Evolutionary conservation across 2,797 vertebrate species (phyloP).

Genomic region (Chelmon rostratus): DNA sequence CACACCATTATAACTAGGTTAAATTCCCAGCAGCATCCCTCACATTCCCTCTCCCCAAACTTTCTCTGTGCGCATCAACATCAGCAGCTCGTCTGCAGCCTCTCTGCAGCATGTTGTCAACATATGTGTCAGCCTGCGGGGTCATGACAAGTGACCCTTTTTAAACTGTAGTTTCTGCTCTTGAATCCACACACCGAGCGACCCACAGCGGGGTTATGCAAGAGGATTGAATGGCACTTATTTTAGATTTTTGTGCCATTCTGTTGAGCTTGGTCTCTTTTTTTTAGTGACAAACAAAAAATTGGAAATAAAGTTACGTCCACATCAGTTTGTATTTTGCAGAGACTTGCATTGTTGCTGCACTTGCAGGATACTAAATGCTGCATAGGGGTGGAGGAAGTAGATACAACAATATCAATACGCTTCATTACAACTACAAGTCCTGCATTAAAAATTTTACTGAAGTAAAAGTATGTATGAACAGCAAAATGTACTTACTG

Average conservation of each 20-base stretch:
- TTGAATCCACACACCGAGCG: not conserved
- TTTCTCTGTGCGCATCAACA: slow-evolving; percentile 26
- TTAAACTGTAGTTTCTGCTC: not conserved
- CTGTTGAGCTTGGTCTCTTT: not conserved
- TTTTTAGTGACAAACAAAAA: not conserved
- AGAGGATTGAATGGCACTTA: not conserved
- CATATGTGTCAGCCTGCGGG: slow-evolving; percentile 1
- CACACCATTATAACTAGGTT: not conserved
- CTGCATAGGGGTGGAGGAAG: not conserved
- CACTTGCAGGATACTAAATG: not conserved
- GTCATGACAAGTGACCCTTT: not conserved
- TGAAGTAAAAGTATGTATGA: not conserved
- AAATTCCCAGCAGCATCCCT: slow-evolving; percentile 20
- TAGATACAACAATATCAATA: not conserved
- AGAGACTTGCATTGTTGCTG: not conserved
- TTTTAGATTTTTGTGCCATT: not conserved
- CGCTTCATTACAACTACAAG: not conserved
- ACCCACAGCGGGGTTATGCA: slow-evolving; percentile 1
- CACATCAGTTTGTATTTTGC: not conserved
- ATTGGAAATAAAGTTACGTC: not conserved
- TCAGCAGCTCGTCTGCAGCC: slow-evolving; percentile 33
- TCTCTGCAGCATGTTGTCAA: slow-evolving; percentile 23
- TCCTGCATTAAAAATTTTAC: not conserved
- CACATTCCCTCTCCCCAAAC: not conserved
- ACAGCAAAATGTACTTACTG: not conserved